Base-by-base conservation (phyloP, 2,888 invertebrate genomes). In the Nomada fabriciana region DNA sequence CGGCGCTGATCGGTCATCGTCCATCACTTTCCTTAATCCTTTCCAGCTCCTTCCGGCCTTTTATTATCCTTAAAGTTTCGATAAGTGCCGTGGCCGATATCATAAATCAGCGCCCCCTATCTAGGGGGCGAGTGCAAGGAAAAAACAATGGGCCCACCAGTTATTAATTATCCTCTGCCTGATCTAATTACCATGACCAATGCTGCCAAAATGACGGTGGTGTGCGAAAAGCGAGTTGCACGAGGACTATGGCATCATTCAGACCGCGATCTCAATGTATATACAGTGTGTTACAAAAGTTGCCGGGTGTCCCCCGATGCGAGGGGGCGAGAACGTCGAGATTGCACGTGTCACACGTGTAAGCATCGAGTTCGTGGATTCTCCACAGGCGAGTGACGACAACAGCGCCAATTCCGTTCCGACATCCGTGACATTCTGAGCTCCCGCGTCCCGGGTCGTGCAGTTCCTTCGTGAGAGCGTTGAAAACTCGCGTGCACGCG, bases 1-100 rank as follows among this genome's bases (percentile, higher is more conserved):
- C 92, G 92, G 91, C 90, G 91, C 89, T 92, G 92, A 92, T 92
- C 91, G 92, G 91, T 90, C 92, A 91, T 91, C 92, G 92, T 92
- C 92, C 91, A 92, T 92, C 92, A 92, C 91, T 90, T 89, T 89
- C 81, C 79, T 86, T 87, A 83, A 82, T 84, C 82, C 83, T 88
- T 83, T 78, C 85, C 84, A 61, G 65, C 76, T 80, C 76, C 86
- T 73, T 82, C 84, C 90, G 88, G 84, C 23, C 90, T 91, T 91
- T 90, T 90, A 91, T 91, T 91, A 91, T 88, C 87, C 88, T 89
- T 90, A 91, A 91, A 91, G 89, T 91, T 90, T 88, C 88, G 88
- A 89, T 91, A 91, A 91, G 90, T 90, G 90, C 90, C 90, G 89
- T 89, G 86, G 87, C 88, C 90, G 91, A 91, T 91, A 89, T 91